Evolutionary conservation across 2,888 invertebrate genomes (phyloP).

Genomic region (Heliconius aoede): DNA sequence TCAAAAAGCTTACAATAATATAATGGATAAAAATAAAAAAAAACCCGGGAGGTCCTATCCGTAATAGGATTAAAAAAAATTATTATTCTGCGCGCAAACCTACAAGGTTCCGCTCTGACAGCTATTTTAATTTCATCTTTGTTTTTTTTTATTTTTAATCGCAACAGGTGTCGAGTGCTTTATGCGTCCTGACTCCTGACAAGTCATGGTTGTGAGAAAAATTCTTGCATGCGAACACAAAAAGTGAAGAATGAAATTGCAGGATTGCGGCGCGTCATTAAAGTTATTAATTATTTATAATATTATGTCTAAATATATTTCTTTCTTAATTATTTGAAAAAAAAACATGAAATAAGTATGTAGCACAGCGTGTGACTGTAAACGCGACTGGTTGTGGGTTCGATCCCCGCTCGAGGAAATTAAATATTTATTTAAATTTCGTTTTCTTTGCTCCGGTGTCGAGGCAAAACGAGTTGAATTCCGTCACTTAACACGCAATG

Average conservation of each 20-base stretch:
- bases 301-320: not conserved
- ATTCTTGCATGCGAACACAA: slow-evolving; percentile 49
- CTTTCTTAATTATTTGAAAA: not conserved
- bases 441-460: no score
- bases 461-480: no score
- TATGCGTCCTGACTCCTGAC: slow-evolving; percentile 67
- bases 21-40: slow-evolving; percentile 35
- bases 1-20: not conserved
- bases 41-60: slow-evolving; percentile 44
- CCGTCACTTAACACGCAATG: no score
- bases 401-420: no score
- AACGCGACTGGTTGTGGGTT: no score
- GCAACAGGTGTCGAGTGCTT: slow-evolving; percentile 60
- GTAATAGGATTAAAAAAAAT: slow-evolving; percentile 43
- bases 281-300: slow-evolving; percentile 11
- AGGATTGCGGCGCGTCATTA: not conserved
- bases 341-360: not conserved
- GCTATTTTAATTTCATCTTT: slow-evolving; percentile 49
- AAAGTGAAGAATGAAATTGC: slow-evolving; percentile 25
- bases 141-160: slow-evolving; percentile 52
- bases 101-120: slow-evolving; percentile 49
- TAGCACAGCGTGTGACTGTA: no score
- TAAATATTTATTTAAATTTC: no score
- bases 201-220: slow-evolving; percentile 56
- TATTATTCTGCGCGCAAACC: slow-evolving; percentile 47